A percentile compares a stretch with the other conserved stretches of the same genome.
These are phyloP conservation scores for Seriola quinqueradiata DNA, from an alignment of 2,113 vertebrate genomes.

Conservation along the genomic window DNA sequence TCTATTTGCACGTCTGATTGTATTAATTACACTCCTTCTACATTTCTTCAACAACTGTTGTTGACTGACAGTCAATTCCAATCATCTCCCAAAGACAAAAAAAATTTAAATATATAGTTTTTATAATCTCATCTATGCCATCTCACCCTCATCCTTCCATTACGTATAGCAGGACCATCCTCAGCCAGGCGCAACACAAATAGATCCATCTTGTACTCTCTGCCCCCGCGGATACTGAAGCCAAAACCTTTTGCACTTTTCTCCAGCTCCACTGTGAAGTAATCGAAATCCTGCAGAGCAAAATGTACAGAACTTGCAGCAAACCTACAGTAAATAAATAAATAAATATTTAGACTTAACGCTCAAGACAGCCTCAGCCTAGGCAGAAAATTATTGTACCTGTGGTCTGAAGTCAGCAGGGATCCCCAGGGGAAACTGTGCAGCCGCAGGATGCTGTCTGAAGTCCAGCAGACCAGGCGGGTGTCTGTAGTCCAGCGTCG, in stretches of 20 bases:
- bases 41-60: constrained; percentile 6
- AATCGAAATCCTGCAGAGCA: constrained; percentile 92
- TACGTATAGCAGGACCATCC: constrained; percentile 97
- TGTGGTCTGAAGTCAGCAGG: constrained; percentile 95
- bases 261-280: constrained; percentile 99
- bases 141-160: constrained; percentile 98
- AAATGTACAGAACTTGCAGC: background rate
- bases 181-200: constrained; percentile 96
- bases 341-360: constrained; percentile 1
- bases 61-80: constrained; percentile 3
- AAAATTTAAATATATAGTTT: background rate
- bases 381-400: constrained; percentile 78
- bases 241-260: constrained; percentile 98
- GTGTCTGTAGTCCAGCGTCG: constrained; percentile 94
- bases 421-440: constrained; percentile 86
- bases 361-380: background rate
- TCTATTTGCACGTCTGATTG: background rate
- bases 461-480: constrained; percentile 94
- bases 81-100: background rate
- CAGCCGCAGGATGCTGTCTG: constrained; percentile 92
- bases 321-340: background rate
- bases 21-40: background rate
- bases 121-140: background rate
- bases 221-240: constrained; percentile 97
- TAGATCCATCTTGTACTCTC: constrained; percentile 99